Evolutionary conservation across 2,888 invertebrate species (phyloP).

Genomic region (Stenotaenia linearis): DNA sequence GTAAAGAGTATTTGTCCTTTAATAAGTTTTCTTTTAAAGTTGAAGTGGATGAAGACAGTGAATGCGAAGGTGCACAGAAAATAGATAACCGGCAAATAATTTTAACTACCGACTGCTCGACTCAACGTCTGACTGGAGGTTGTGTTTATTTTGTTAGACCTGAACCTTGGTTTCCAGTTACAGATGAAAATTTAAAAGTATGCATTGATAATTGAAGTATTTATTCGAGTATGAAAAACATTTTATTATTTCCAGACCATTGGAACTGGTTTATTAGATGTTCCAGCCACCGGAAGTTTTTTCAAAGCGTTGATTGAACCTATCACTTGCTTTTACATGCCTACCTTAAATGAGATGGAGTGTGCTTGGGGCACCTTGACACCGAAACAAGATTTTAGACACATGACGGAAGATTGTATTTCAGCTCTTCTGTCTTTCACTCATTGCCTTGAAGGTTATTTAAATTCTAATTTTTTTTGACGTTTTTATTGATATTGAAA

Average conservation of each 20-base stretch:
- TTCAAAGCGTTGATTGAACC: slow-evolving; percentile 82
- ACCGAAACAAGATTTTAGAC: neutral
- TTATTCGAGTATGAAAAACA: neutral
- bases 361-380: neutral
- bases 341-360: slow-evolving; percentile 54
- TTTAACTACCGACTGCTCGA: neutral
- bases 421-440: slow-evolving; percentile 2
- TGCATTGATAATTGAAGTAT: neutral
- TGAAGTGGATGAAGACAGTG: neutral
- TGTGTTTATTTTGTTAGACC: slow-evolving; percentile 27
- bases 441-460: slow-evolving; percentile 29
- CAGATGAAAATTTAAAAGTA: slow-evolving; percentile 27
- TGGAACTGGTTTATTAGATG: slow-evolving; percentile 75
- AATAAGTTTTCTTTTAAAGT: neutral
- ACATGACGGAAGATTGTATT: slow-evolving; percentile 21
- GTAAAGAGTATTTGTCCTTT: neutral
- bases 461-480: too few relatives aligned
- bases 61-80: neutral
- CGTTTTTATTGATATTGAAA: too few relatives aligned
- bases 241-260: slow-evolving; percentile 43
- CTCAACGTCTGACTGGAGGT: neutral
- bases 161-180: neutral
- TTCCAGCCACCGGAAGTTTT: slow-evolving; percentile 64
- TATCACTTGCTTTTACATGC: slow-evolving; percentile 84
- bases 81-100: neutral